A percentile compares a stretch with the other conserved stretches of the same genome.
Evolutionary conservation across 2,113 vertebrate genomes (phyloP).

Genomic region (Anser brachyrhynchus): DNA sequence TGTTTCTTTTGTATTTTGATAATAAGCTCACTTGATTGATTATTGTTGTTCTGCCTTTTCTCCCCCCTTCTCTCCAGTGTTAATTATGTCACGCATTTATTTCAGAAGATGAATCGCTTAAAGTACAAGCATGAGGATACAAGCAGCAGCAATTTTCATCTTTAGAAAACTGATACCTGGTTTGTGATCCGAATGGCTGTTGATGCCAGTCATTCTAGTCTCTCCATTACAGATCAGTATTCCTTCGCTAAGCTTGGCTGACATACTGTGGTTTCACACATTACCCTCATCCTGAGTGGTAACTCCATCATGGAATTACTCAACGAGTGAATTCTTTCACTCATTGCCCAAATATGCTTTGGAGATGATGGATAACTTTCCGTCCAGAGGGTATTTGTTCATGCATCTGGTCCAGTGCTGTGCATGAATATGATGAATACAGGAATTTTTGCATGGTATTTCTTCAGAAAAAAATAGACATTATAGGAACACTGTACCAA

Average conservation of each 20-base stretch:
- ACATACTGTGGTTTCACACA: neutral
- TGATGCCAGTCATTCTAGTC: neutral
- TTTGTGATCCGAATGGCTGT: neutral
- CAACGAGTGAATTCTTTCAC: neutral
- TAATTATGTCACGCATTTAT: neutral
- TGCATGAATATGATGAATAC: neutral
- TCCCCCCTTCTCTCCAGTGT: neutral
- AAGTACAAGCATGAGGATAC: neutral
- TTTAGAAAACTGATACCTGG: neutral
- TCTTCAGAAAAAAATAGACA: neutral
- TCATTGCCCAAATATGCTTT: neutral
- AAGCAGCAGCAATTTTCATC: neutral
- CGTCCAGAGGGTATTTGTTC: neutral
- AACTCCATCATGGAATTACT: neutral
- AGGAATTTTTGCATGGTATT: neutral
- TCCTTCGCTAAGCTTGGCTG: neutral
- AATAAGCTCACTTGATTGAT: neutral
- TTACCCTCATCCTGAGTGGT: neutral
- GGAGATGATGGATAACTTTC: neutral
- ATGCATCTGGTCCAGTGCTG: neutral
- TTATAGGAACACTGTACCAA: neutral
- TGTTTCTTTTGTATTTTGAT: constrained; percentile 28
- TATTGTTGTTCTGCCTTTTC: neutral
- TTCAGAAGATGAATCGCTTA: neutral
- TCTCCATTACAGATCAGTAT: neutral